phyloP scores from a whole-genome alignment of 2,797 vertebrate genomes.

The Sebastes matsubarae region DNA sequence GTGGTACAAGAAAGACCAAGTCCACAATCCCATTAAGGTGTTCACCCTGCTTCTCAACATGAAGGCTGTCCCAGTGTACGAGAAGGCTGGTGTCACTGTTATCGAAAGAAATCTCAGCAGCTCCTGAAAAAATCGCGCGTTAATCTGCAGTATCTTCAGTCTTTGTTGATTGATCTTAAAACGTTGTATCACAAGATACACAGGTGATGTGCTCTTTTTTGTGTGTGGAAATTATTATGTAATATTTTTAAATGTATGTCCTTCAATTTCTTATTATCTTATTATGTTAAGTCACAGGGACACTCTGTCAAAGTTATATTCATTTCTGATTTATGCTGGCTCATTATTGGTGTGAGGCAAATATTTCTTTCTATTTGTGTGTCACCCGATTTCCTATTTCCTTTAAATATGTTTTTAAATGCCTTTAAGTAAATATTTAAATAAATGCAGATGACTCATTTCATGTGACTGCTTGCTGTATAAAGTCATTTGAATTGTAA shows the following conservation, averaged over 20 bases:
- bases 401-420: background rate
- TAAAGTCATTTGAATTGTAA: background rate
- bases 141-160: no score
- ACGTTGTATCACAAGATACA: no score
- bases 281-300: background rate
- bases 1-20: no score
- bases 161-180: no score
- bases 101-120: no score
- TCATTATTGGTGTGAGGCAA: background rate
- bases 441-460: slow-evolving; percentile 22
- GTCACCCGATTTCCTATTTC: background rate
- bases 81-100: no score
- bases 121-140: no score
- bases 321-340: background rate
- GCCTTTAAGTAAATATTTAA: background rate
- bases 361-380: background rate
- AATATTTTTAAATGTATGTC: background rate
- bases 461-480: background rate
- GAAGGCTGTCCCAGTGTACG: no score
- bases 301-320: background rate
- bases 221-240: background rate
- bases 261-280: background rate
- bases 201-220: no score
- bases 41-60: no score
- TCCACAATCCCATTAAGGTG: no score